A percentile compares a stretch with the other conserved stretches of the same genome.
These are phyloP conservation scores for Poecilobothrus nobilitatus DNA, from an alignment of 2,888 invertebrate species.

Conservation along the genomic window DNA sequence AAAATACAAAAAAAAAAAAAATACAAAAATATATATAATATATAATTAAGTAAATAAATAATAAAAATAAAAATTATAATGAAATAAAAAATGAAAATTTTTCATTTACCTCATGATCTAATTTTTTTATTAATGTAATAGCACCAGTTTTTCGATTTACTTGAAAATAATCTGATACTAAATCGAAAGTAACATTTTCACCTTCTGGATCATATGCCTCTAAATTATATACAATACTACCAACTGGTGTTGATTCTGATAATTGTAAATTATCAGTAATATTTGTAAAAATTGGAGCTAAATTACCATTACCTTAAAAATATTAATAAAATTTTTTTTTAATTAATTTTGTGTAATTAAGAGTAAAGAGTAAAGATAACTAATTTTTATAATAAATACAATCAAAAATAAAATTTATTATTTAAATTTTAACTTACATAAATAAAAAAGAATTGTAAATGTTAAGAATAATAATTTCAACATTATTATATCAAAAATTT, in stretches of 20 bases:
- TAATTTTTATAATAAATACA: too few relatives aligned
- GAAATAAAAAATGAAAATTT: too few relatives aligned
- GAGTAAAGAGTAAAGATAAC: too few relatives aligned
- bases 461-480: slow-evolving; percentile 4
- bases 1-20: background rate
- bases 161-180: slow-evolving; percentile 69
- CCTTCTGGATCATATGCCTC: slow-evolving; percentile 77
- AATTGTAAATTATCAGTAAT: slow-evolving; percentile 71
- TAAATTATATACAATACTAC: slow-evolving; percentile 66
- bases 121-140: slow-evolving; percentile 65
- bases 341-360: too few relatives aligned
- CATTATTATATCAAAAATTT: background rate
- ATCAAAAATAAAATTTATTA: too few relatives aligned
- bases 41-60: background rate
- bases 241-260: slow-evolving; percentile 70
- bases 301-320: slow-evolving; percentile 46
- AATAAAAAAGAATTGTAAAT: background rate
- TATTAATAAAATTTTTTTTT: background rate
- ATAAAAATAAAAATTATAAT: too few relatives aligned
- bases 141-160: slow-evolving; percentile 71
- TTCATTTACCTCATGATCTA: slow-evolving; percentile 68
- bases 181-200: slow-evolving; percentile 57
- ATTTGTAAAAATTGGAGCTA: slow-evolving; percentile 62
- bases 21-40: background rate
- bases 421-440: background rate